Base-by-base conservation (phyloP, 1,140 invertebrate genomes). In the Oryzaephilus surinamensis region DNA sequence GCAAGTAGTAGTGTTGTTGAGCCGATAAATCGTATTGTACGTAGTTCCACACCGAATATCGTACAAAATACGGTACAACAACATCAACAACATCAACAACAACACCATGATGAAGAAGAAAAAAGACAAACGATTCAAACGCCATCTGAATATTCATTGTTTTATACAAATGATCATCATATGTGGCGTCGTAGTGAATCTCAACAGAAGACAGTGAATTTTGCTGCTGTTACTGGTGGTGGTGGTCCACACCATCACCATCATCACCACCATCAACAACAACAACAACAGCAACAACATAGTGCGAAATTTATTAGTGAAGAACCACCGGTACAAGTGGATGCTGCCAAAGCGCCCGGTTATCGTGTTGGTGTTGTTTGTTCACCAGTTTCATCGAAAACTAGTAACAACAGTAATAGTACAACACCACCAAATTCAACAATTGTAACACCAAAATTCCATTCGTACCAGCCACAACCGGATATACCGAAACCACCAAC, bases 261-360 rank as follows among this genome's bases (percentile, higher is more conserved):
- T n/a, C n/a, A n/a, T n/a, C n/a, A n/a, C n/a, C n/a, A n/a, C n/a
- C n/a, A n/a, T n/a, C 10, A 21, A 21, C 20, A 21, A 21, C 2
- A 21, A 21, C 10, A 17, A 65, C 10, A 56, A 38, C 15, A 15
- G 27, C 13, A 26, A 38, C 12, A 38, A 28, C 10, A 27, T 38
- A 13, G 55, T 27, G 41, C 62, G 6, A 67, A 72, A 45, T 71
- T 72, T 49, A 70, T 73, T n/a, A 70, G 77, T 32, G 11, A 66
- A 47, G 65, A 71, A 52, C 67, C 70, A 29, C 67, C 71, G 18
- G 72, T 69, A 30, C 58, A 77, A 55, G 79, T 79, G 2, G 84
- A 87, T 62, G 78, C 78, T 6, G 75, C 82, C 0, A 86, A 87
- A 62, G 84, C 85, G 14, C 84, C 84, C 1, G 84, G 84, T 7